phyloP scores from a whole-genome alignment of 2,113 vertebrate genomes.

The Lycocorax pyrrhopterus region DNA sequence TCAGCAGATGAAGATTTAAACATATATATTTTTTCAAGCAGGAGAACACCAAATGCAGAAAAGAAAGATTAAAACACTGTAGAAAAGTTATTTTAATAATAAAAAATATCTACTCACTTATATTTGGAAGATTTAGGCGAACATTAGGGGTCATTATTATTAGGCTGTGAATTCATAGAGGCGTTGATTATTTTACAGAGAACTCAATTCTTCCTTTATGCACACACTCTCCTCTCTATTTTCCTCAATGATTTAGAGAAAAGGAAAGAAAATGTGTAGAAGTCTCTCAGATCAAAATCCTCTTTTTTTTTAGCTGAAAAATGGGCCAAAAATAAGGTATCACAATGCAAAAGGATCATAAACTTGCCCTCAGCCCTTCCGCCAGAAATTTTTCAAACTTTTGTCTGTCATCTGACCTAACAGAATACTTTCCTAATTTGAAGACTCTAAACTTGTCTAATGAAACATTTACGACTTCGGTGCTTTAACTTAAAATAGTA shows the following conservation, averaged over 20 bases:
- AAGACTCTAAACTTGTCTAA: neutral
- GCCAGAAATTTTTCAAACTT: neutral
- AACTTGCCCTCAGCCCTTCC: neutral
- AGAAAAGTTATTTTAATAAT: neutral
- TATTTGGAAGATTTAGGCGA: neutral
- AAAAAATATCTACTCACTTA: neutral
- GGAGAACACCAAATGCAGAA: neutral
- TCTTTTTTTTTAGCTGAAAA: neutral
- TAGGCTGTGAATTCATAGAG: neutral
- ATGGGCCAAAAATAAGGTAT: neutral
- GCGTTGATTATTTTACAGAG: neutral
- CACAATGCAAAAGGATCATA: neutral
- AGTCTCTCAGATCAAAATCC: neutral
- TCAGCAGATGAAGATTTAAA: neutral
- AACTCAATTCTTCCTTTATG: neutral
- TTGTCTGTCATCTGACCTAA: neutral
- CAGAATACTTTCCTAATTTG: neutral
- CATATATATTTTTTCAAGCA: neutral
- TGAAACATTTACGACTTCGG: neutral
- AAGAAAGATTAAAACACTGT: neutral
- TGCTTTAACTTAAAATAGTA: neutral
- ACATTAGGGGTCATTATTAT: neutral
- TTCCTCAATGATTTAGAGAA: neutral
- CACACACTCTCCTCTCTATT: neutral
- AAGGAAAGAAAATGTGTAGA: neutral